phyloP scores from a whole-genome alignment of 1,140 invertebrate species.

The Euura lappo region DNA sequence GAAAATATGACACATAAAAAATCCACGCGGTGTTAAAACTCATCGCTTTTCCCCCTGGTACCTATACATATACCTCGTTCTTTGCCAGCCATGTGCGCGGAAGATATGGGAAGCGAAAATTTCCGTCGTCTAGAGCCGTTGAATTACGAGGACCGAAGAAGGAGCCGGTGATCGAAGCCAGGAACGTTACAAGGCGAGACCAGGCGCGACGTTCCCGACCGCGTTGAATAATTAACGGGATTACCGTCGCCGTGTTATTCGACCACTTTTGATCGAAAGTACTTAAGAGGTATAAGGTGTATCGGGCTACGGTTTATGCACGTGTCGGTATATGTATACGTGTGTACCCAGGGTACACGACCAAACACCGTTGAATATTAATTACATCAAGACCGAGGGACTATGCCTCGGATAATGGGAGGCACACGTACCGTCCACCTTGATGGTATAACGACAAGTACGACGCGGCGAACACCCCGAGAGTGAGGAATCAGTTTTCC shows the following conservation, averaged over 20 bases:
- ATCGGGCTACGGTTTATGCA: too few species aligned
- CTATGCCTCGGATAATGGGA: not conserved
- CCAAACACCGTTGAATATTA: not conserved
- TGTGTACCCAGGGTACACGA: not conserved
- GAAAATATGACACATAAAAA: too few species aligned
- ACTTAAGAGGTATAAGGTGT: not conserved
- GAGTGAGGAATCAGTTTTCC: not conserved
- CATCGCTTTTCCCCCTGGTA: not conserved
- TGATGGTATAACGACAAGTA: not conserved
- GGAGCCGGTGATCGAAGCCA: too few species aligned
- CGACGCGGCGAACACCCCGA: not conserved
- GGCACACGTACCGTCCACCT: not conserved
- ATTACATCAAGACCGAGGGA: not conserved
- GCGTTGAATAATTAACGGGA: slow-evolving; percentile 1
- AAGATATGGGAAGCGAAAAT: too few species aligned
- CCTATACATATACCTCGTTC: not conserved
- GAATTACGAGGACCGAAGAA: too few species aligned
- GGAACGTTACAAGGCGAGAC: too few species aligned
- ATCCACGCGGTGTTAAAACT: too few species aligned
- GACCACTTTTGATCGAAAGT: not conserved
- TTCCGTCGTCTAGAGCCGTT: too few species aligned
- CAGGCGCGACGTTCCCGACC: too few species aligned
- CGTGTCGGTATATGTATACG: not conserved
- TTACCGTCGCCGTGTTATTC: not conserved
- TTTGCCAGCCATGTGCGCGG: too few species aligned